Evolutionary conservation across 1,140 invertebrate genomes (phyloP), one percentile per base, ranked within the genome.

Genomic region (Trichonephila inaurata): DNA sequence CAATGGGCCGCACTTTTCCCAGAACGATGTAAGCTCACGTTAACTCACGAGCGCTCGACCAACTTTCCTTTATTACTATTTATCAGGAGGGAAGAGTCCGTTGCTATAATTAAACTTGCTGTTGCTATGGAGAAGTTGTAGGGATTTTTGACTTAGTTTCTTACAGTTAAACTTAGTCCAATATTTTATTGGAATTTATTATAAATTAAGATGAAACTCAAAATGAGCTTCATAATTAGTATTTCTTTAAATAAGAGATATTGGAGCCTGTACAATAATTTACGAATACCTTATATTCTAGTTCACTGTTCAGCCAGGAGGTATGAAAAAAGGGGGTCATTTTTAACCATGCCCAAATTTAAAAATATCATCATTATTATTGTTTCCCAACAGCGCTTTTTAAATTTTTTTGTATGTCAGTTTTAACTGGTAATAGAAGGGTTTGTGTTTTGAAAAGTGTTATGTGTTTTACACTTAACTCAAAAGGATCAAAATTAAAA

Each of bases 121-220:
- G 72, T 77, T 77, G 72, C 72, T 77, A 77, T 19, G 72, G 28
- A 19, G 72, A 77, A 77, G 72, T 77, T 77, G 72, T 77, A 77
- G 72, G 40, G 16, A 10, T 3, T 40, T 16, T 77, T 40, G 19
- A 51, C 0, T 51, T 10, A 51, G 10, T 12, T 51, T 12, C 51
- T 51, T 12, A 7, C 10, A 28, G 12, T 10, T 69, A n/a, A 1
- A 28, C n/a, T n/a, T 69, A 14, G 28, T n/a, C 10, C 0, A 28
- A 2, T 14, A 28, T 69, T 69, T 69, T 24, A 69, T 69, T n/a
- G 24, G 21, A 24, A 28, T 12, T 0, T n/a, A 12, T 0, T 10
- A 51, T 7, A n/a, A 3, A 69, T 24, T 69, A 4, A 69, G 10
- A 24, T 8, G 14, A 69, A 24, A 24, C n/a, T 10, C 24, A 8